phyloP scores from a whole-genome alignment of 1,140 invertebrate species.

The Zaprionus kolodkinae region DNA sequence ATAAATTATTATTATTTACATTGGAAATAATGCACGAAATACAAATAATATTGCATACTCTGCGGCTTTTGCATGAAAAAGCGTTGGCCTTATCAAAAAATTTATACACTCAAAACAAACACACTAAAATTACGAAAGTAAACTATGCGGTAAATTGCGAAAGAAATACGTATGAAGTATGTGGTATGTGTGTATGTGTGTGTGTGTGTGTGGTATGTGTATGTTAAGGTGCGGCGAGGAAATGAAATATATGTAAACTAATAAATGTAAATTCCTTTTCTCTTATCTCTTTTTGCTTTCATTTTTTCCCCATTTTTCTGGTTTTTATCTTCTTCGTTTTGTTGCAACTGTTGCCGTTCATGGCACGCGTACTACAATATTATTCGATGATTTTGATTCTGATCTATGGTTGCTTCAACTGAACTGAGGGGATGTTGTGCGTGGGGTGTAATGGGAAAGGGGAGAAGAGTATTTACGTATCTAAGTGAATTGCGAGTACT shows the following conservation, averaged over 20 bases:
- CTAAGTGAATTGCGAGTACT: slow-evolving; percentile 70
- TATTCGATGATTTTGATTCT: slow-evolving; percentile 29
- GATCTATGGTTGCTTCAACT: neutral
- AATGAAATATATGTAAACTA: slow-evolving; percentile 22
- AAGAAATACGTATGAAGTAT: slow-evolving; percentile 23
- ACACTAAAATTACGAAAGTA: slow-evolving; percentile 56
- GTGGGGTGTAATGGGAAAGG: slow-evolving; percentile 12
- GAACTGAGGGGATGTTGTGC: neutral
- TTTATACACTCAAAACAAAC: slow-evolving; percentile 67
- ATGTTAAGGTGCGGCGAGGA: slow-evolving; percentile 17
- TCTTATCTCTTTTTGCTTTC: neutral
- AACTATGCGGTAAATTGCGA: slow-evolving; percentile 25
- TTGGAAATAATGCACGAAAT: slow-evolving; percentile 79
- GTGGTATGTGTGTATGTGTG: neutral
- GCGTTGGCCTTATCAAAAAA: slow-evolving; percentile 27
- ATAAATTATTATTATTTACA: slow-evolving; percentile 82
- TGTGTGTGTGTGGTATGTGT: neutral
- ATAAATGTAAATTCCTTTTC: slow-evolving; percentile 31
- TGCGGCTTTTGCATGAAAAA: slow-evolving; percentile 46
- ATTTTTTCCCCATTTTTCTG: neutral
- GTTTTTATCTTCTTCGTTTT: no score
- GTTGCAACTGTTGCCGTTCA: slow-evolving; percentile 52
- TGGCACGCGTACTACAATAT: slow-evolving; percentile 72
- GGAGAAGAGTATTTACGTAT: slow-evolving; percentile 33
- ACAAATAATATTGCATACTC: slow-evolving; percentile 77